These are phyloP conservation scores for Cotesia vestalis DNA, from an alignment of 1,140 invertebrate species.

Conservation along the genomic window DNA sequence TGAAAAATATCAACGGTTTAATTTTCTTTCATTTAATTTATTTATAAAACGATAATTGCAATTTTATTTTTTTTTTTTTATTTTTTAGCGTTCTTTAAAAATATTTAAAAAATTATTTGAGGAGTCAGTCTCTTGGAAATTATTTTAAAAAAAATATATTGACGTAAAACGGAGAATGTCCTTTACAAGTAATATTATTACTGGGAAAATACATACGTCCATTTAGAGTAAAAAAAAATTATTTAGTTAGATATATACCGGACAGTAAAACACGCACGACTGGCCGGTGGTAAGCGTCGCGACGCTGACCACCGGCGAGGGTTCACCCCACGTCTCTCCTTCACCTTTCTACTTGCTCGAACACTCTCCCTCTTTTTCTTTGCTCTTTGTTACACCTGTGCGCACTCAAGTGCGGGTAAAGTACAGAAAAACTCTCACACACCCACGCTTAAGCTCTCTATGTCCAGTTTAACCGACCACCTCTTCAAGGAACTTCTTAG, in stretches of 20 bases:
- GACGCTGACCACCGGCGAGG: slow-evolving; percentile 58
- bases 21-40: too few species aligned
- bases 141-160: too few species aligned
- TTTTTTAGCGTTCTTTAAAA: too few species aligned
- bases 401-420: slow-evolving; percentile 19
- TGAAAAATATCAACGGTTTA: too few species aligned
- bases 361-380: slow-evolving; percentile 11
- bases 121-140: too few species aligned
- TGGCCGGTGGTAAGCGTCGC: slow-evolving; percentile 54
- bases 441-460: not conserved
- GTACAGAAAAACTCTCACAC: too few species aligned
- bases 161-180: too few species aligned
- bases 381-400: slow-evolving; percentile 46
- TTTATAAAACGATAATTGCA: too few species aligned
- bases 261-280: slow-evolving; percentile 61
- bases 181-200: too few species aligned
- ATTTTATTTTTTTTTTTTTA: slow-evolving; percentile 8
- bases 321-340: slow-evolving; percentile 30
- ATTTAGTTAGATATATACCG: slow-evolving; percentile 42
- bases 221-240: not conserved
- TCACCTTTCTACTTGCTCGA: slow-evolving; percentile 27
- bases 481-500: slow-evolving; percentile 6
- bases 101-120: too few species aligned
- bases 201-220: slow-evolving; percentile 1
- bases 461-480: not conserved